Conservation (phyloP, 2,797 vertebrate species). For the Semaprochilodus insignis region DNA sequence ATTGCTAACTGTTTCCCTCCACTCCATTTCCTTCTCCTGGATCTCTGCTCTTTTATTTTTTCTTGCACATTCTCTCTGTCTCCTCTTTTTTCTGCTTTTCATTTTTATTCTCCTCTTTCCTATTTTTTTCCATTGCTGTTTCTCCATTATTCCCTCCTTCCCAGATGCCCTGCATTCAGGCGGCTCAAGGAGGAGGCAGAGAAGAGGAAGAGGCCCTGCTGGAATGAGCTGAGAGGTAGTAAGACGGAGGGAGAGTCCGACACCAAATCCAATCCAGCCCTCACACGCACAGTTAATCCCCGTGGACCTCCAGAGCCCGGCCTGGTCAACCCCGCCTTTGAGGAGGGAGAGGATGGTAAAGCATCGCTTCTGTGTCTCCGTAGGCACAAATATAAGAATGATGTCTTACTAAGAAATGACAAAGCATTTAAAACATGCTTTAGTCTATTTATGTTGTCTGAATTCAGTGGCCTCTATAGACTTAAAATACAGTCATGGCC, state of each 20-base stretch:
- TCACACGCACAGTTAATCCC: constrained; percentile 73
- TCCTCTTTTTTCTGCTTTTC: neutral
- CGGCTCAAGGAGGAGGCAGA: constrained; percentile 85
- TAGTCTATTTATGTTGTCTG: neutral
- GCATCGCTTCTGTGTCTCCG: constrained; percentile 37
- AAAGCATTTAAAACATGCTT: neutral
- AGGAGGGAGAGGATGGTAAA: constrained; percentile 91
- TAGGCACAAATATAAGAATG: neutral
- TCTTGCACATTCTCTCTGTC: neutral
- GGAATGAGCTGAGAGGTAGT: constrained; percentile 80
- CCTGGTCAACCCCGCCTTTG: constrained; percentile 89
- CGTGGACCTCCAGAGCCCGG: constrained; percentile 85
- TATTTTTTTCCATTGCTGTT: neutral
- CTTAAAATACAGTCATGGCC: no score
- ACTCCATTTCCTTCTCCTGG: constrained; percentile 12
- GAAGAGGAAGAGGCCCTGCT: constrained; percentile 80
- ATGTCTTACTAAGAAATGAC: neutral
- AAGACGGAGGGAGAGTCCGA: constrained; percentile 81
- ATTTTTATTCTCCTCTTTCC: neutral
- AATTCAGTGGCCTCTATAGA: neutral
- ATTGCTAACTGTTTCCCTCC: constrained; percentile 32
- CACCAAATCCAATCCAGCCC: constrained; percentile 66
- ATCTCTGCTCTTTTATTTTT: neutral
- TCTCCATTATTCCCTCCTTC: constrained; percentile 36
- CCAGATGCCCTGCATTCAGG: constrained; percentile 88